phyloP scores from a whole-genome alignment of 2,113 vertebrate species.

The Tyrannus savana region DNA sequence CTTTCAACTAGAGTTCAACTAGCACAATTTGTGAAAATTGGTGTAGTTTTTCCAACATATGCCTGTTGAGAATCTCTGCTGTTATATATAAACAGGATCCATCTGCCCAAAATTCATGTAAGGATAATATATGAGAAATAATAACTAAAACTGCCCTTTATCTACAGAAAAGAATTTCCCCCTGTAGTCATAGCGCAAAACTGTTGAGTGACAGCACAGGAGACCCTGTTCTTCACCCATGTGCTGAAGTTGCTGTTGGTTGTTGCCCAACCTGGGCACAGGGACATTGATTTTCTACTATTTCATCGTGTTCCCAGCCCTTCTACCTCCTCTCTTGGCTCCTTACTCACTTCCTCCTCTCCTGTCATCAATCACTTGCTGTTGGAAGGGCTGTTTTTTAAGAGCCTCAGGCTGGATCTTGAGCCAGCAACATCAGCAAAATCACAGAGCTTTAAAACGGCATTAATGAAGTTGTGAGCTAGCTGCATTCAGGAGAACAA shows the following conservation, averaged over 20 bases:
- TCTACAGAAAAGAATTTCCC: background rate
- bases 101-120: background rate
- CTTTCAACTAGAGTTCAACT: background rate
- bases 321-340: background rate
- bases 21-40: background rate
- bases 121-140: background rate
- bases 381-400: background rate
- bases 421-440: background rate
- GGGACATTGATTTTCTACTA: background rate
- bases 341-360: background rate
- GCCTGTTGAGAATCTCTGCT: background rate
- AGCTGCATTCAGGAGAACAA: background rate
- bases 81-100: background rate
- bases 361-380: background rate
- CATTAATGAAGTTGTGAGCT: constrained; percentile 21
- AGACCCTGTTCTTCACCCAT: background rate
- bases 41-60: background rate
- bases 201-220: background rate
- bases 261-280: background rate
- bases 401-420: background rate
- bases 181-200: background rate
- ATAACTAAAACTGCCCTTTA: background rate
- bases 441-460: background rate
- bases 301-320: background rate
- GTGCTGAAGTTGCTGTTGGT: background rate